These are phyloP conservation scores for Forbesichthys agassizii DNA, from an alignment of 2,113 vertebrate species.

Conservation along the genomic window DNA sequence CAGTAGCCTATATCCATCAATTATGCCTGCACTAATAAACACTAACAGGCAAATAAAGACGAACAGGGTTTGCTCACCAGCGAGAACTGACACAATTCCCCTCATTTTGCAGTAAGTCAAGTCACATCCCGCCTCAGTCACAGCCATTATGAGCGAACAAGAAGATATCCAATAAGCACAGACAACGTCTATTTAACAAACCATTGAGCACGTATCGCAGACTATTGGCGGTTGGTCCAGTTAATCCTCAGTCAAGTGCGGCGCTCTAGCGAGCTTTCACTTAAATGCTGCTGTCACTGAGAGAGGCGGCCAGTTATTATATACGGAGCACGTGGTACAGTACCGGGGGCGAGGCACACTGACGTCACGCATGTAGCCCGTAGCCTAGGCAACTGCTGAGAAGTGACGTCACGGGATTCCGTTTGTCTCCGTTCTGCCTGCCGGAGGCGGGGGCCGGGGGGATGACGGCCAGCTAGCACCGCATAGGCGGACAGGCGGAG, in stretches of 20 bases:
- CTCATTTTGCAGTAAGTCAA: slow-evolving; percentile 82
- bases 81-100: slow-evolving; percentile 74
- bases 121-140: slow-evolving; percentile 77
- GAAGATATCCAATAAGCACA: slow-evolving; percentile 24
- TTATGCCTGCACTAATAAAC: neutral
- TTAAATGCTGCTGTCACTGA: neutral
- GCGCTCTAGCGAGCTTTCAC: neutral
- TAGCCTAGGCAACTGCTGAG: slow-evolving; percentile 57
- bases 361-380: slow-evolving; percentile 66
- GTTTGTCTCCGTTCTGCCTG: slow-evolving; percentile 35
- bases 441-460: slow-evolving; percentile 20
- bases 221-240: neutral
- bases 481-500: slow-evolving; percentile 31
- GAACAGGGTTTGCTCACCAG: slow-evolving; percentile 65
- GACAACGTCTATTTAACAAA: neutral
- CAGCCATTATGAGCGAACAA: slow-evolving; percentile 61
- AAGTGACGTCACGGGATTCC: slow-evolving; percentile 75
- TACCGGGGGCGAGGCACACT: slow-evolving; percentile 35
- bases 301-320: slow-evolving; percentile 16
- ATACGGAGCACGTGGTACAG: slow-evolving; percentile 66
- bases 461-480: slow-evolving; percentile 32
- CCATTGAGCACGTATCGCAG: neutral
- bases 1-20: neutral
- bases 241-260: neutral
- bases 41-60: neutral